Evolutionary conservation across 2,797 vertebrate species (phyloP).

Genomic region (Enteromius treurensis): DNA sequence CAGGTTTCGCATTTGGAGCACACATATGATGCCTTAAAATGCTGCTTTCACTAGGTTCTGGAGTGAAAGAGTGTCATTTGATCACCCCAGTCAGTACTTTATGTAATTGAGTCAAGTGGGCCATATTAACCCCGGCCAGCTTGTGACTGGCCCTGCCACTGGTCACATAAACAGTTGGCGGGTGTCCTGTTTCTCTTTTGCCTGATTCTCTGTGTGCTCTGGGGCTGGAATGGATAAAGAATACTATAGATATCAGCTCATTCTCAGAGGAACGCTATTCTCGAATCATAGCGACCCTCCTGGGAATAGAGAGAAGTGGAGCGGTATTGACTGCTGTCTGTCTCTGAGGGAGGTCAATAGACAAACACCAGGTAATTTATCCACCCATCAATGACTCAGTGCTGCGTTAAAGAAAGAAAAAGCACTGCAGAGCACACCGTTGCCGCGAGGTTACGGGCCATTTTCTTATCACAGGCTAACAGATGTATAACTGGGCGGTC

Average conservation of each 20-base stretch:
- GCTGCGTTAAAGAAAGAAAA: slow-evolving; percentile 41
- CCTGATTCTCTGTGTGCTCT: slow-evolving; percentile 5
- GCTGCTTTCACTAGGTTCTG: neutral
- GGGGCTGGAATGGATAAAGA: slow-evolving; percentile 47
- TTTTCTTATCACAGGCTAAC: slow-evolving; percentile 59
- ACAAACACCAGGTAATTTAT: slow-evolving; percentile 61
- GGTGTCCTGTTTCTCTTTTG: slow-evolving; percentile 57
- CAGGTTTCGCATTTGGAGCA: neutral
- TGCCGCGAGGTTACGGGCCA: slow-evolving; percentile 5
- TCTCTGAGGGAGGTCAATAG: slow-evolving; percentile 59
- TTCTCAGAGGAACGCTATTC: slow-evolving; percentile 48
- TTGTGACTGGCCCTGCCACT: slow-evolving; percentile 60
- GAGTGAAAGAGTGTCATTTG: slow-evolving; percentile 41
- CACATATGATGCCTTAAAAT: slow-evolving; percentile 15
- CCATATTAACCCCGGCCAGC: slow-evolving; percentile 80
- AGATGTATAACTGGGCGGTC: slow-evolving; percentile 54
- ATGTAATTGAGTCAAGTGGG: slow-evolving; percentile 83
- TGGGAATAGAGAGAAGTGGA: slow-evolving; percentile 53
- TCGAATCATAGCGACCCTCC: slow-evolving; percentile 55
- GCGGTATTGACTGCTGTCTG: slow-evolving; percentile 58
- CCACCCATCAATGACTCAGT: slow-evolving; percentile 57
- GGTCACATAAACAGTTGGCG: slow-evolving; percentile 65
- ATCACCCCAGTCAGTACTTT: slow-evolving; percentile 66
- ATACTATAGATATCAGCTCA: slow-evolving; percentile 32
- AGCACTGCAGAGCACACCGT: slow-evolving; percentile 7